Evolutionary conservation across 2,797 vertebrate species (phyloP), one percentile per base, ranked within the genome.

Genomic region (Aotus griseimembra): DNA sequence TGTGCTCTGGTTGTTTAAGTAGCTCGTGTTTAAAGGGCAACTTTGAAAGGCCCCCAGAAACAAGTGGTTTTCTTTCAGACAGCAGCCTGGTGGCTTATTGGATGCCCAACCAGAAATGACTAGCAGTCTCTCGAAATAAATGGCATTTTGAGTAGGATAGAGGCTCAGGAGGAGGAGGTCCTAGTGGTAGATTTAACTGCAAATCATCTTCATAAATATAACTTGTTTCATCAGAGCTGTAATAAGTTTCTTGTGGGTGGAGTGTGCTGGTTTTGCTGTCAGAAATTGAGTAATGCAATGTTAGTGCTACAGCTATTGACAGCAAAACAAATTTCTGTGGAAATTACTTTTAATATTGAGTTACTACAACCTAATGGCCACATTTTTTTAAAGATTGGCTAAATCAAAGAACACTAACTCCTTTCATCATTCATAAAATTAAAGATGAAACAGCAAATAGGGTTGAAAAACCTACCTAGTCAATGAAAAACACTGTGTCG

Each of bases 401-500:
- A 95, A 98, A 88, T 96, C 93, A 94, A 93, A 96, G 88, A 97
- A 80, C 67, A 58, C 33, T 15, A 87, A 86, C 26, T 46, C 91
- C 14, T 92, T 83, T 94, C 85, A 93, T 96, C 93, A 83, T 80
- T 96, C 85, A 95, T 95, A 94, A 97, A 96, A 97, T 97, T 96
- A 97, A 89, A 97, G 95, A 55, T 64, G 90, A 44, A 93, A 79
- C 44, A 79, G 33, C 82, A 87, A 82, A 80, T 39, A 86, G 58
- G 14, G n/a, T 64, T 44, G 24, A 58, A 76, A 96, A 93, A 57
- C n/a, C 73, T 94, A 26, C 46, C 11, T 41, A 44, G 82, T 75
- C 77, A 15, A 44, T 77, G 67, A n/a, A 93, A 94, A 89, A 70
- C 48, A 44, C n/a, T 2, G 26, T 19, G 33, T 28, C 52, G 13